Conservation (phyloP, 1,140 invertebrate genomes). For the Drosophila pseudoananassae region DNA sequence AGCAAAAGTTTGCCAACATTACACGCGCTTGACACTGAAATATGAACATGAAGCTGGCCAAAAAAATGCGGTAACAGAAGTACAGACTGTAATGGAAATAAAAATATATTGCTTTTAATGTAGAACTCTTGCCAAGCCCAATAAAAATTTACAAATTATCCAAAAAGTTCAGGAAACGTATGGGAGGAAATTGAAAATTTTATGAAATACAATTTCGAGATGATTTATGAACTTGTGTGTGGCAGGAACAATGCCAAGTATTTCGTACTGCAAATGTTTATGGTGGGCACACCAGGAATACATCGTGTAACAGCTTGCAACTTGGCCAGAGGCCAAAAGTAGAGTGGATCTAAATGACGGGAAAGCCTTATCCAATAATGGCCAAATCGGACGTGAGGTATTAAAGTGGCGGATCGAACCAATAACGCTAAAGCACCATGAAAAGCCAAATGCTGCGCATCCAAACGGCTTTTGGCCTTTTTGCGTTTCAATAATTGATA, state of each 20-base stretch:
- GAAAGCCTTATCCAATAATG: slow-evolving; percentile 32
- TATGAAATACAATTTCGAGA: slow-evolving; percentile 7
- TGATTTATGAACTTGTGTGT: slow-evolving; percentile 18
- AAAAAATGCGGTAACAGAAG: neutral
- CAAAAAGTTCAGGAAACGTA: neutral
- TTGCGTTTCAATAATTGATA: slow-evolving; percentile 47
- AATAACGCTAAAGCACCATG: slow-evolving; percentile 37
- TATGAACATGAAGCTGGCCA: slow-evolving; percentile 4
- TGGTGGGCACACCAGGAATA: neutral
- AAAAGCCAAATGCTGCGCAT: slow-evolving; percentile 36
- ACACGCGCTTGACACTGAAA: slow-evolving; percentile 65
- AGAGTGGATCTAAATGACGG: slow-evolving; percentile 1
- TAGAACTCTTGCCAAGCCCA: neutral
- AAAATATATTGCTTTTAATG: neutral
- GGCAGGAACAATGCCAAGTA: slow-evolving; percentile 23
- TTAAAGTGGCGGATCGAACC: slow-evolving; percentile 6
- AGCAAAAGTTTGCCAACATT: slow-evolving; percentile 43
- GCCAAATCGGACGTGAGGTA: slow-evolving; percentile 20
- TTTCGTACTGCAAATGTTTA: slow-evolving; percentile 10
- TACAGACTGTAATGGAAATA: neutral
- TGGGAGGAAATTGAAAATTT: neutral
- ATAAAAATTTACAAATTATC: slow-evolving; percentile 9
- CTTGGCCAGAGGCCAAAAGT: slow-evolving; percentile 35
- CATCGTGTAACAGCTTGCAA: slow-evolving; percentile 5
- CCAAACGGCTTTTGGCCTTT: slow-evolving; percentile 3